Evolutionary conservation across 2,113 vertebrate species (phyloP).

Genomic region (Eretmochelys imbricata): DNA sequence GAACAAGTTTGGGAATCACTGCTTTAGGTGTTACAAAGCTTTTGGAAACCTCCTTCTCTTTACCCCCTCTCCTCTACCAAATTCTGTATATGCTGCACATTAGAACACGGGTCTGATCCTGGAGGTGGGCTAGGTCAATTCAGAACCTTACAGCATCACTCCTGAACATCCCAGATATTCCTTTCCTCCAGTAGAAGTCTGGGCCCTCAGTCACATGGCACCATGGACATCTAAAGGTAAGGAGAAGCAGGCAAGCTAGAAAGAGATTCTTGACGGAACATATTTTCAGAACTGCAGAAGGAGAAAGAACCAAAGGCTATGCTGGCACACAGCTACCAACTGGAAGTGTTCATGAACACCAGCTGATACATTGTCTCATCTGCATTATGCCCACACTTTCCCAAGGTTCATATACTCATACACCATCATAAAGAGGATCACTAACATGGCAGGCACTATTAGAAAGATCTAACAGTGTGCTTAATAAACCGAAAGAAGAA

Average conservation of each 20-base stretch:
- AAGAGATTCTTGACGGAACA: background rate
- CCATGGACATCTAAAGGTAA: background rate
- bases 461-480: background rate
- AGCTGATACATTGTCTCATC: background rate
- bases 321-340: background rate
- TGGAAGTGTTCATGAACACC: background rate
- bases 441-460: background rate
- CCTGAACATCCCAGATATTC: fast-evolving
- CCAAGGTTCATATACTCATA: background rate
- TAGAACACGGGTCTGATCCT: background rate
- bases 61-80: background rate
- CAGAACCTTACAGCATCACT: background rate
- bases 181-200: background rate
- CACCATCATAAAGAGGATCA: background rate
- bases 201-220: background rate
- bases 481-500: background rate
- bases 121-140: background rate
- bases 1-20: too few species aligned
- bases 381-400: background rate
- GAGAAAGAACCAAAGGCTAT: background rate
- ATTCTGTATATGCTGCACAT: background rate
- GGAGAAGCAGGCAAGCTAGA: background rate
- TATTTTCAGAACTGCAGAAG: background rate
- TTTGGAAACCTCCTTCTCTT: background rate
- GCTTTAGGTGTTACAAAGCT: background rate